Conservation (phyloP, 2,113 vertebrate genomes). For the Sinocyclocheilus maitianheensis region DNA sequence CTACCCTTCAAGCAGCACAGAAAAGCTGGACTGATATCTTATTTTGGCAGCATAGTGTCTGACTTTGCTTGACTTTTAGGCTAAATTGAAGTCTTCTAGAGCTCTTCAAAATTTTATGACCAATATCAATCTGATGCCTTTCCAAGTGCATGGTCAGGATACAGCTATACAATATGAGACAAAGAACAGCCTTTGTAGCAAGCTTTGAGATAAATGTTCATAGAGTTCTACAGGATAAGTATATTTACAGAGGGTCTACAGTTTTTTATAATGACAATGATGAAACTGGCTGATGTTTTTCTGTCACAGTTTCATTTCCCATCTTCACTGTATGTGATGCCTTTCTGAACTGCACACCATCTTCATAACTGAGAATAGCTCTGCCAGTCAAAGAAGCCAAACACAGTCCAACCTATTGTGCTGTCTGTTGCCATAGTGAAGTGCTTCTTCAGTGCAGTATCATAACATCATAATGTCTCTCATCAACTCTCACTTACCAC, state of each 20-base stretch:
- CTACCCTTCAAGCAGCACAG: background rate
- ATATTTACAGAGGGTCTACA: background rate
- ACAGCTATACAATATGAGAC: background rate
- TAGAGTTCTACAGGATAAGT: background rate
- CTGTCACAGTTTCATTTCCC: background rate
- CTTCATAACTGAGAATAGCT: constrained; percentile 15
- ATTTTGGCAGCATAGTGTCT: constrained; percentile 5
- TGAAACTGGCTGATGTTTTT: background rate
- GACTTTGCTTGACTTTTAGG: constrained; percentile 30
- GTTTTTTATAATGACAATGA: background rate
- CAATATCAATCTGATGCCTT: background rate
- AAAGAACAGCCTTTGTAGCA: background rate
- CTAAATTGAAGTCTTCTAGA: background rate
- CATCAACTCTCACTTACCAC: constrained; percentile 70
- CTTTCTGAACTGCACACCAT: background rate
- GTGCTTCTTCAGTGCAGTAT: constrained; percentile 61
- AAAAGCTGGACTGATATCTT: constrained; percentile 33
- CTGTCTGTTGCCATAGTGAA: constrained; percentile 45
- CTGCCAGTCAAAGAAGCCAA: constrained; percentile 27
- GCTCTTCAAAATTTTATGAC: constrained; percentile 5
- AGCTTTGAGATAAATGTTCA: background rate
- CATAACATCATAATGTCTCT: constrained; percentile 16
- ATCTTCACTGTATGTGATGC: background rate
- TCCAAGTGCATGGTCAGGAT: background rate
- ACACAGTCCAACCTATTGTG: constrained; percentile 63